Evolutionary conservation across 2,888 invertebrate species (phyloP), one percentile per base, ranked within the genome.

Genomic region (Xestia sexstrigata): DNA sequence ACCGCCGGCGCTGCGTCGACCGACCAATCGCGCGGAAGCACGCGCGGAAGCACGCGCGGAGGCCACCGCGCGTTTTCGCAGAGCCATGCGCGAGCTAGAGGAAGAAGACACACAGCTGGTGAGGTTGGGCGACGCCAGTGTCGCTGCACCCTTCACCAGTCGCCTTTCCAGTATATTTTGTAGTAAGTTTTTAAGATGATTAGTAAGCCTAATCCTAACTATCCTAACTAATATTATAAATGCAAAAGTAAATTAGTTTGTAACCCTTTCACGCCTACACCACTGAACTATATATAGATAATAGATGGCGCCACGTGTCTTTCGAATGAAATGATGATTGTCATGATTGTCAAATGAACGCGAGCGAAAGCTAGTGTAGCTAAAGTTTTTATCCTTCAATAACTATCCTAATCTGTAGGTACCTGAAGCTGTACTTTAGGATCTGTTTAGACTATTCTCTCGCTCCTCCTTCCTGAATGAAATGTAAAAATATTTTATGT

Each of bases 121-220:
- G 0, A 98, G 99, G 93, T 96, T 99, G 73, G 99, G 99, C 4
- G 99, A 99, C 95, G 99, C 99, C 5, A 99, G 99, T 89, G 99
- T 99, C 78, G 99, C 99, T 0, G 99, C 99, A 6, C 99, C 99
- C 0, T 99, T 99, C 93, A 99, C 99, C 0, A 99, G 99, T 90
- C 99, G 99, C 95, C 97, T 99, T 82, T 99, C 99, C 13, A 99
- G 99, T 62, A 99, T 99, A 92, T 97, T 98, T 92, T 99, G 99
- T 95, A 99, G 99, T 99, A 95, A 97, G 98, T 87, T 58, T 39
- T 47, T 26, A 26, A 58, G 15, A 60, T 30, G 15, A 47, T 23
- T 39, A 0, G 0, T 35, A 15, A 20, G n/a, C n/a, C n/a, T n/a
- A n/a, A n/a, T n/a, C n/a, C n/a, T n/a, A n/a, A n/a, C n/a, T n/a